Conservation (phyloP, 2,797 vertebrate species). For the Notoglanidium macrostoma region DNA sequence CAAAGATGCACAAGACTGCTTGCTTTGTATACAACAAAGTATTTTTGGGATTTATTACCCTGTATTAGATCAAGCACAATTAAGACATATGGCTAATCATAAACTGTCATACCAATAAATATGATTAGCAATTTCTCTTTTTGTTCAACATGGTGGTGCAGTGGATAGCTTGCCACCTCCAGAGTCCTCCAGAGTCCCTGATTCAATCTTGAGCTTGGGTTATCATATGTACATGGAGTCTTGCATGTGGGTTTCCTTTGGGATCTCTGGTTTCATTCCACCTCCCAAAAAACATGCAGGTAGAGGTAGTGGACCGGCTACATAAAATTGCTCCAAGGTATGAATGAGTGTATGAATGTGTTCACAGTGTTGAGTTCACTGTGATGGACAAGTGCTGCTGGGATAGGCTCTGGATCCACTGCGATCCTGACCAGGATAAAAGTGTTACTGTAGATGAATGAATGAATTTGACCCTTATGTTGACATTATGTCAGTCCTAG, state of each 20-base stretch:
- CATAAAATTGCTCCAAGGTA: not conserved
- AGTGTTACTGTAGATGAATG: not conserved
- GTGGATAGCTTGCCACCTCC: not conserved
- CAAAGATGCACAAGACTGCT: constrained; percentile 32
- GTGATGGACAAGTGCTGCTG: not conserved
- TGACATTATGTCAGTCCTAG: not conserved
- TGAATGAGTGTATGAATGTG: not conserved
- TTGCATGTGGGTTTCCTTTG: not conserved
- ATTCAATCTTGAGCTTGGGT: not conserved
- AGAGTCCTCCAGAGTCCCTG: not conserved
- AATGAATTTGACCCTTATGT: not conserved
- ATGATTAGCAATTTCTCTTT: not conserved
- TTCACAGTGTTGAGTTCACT: not conserved
- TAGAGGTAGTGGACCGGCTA: not conserved
- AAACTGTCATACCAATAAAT: not conserved
- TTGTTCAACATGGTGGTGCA: not conserved
- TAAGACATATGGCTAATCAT: not conserved
- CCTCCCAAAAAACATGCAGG: not conserved
- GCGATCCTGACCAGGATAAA: not conserved
- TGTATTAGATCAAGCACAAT: not conserved
- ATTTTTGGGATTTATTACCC: not conserved
- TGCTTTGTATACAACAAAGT: not conserved
- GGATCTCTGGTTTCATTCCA: not conserved
- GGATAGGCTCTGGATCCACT: not conserved
- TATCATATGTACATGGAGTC: not conserved